Conservation (phyloP, 2,797 vertebrate genomes). For the Macropodus opercularis region DNA sequence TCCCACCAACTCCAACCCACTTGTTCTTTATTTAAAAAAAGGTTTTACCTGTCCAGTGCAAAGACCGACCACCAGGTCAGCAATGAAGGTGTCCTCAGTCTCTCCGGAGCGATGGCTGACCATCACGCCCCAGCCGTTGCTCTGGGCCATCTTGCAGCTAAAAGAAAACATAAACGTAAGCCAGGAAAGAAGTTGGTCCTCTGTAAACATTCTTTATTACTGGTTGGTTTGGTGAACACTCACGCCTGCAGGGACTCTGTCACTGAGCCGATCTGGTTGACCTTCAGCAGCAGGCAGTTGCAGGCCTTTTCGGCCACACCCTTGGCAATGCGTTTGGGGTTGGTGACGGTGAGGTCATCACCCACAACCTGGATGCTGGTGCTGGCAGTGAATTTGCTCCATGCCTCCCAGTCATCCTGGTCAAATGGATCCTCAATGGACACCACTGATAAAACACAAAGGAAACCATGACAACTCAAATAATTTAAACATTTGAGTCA, state of each 20-base stretch:
- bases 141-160: slow-evolving; percentile 97
- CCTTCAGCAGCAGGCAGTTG: slow-evolving; percentile 99
- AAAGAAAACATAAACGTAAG: slow-evolving; percentile 5
- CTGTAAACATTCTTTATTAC: neutral
- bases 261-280: slow-evolving; percentile 98
- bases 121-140: slow-evolving; percentile 98
- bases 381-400: slow-evolving; percentile 91
- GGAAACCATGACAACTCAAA: neutral
- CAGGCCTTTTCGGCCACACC: slow-evolving; percentile 90
- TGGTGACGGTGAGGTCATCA: slow-evolving; percentile 97
- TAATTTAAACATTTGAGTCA: too few species aligned
- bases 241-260: slow-evolving; percentile 96
- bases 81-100: slow-evolving; percentile 98
- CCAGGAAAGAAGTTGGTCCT: neutral
- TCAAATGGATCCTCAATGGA: slow-evolving; percentile 99
- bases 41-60: slow-evolving; percentile 94
- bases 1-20: neutral
- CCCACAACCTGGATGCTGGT: slow-evolving; percentile 96
- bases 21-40: neutral
- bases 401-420: slow-evolving; percentile 97
- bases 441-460: slow-evolving; percentile 83
- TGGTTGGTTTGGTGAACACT: slow-evolving; percentile 68
- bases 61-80: slow-evolving; percentile 97
- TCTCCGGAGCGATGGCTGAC: slow-evolving; percentile 98
- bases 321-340: slow-evolving; percentile 95